A percentile compares a stretch with the other conserved stretches of the same genome.
Conservation (phyloP, 2,797 vertebrate species). For the Phoebastria nigripes region DNA sequence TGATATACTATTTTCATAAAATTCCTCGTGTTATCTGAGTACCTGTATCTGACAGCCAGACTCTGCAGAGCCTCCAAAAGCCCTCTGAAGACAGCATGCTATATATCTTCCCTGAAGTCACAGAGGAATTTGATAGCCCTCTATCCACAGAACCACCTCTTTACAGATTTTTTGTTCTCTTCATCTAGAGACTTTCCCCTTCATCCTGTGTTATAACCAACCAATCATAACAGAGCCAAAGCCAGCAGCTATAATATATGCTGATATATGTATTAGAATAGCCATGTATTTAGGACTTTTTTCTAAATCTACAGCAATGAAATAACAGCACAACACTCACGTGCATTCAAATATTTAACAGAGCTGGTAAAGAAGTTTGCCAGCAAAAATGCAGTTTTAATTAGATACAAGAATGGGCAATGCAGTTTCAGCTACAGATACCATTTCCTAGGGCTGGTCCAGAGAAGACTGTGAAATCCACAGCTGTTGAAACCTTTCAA, state of each 20-base stretch:
- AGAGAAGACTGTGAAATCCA: constrained; percentile 8
- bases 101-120: not conserved
- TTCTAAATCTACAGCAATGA: not conserved
- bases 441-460: not conserved
- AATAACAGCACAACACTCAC: not conserved
- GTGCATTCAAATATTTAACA: not conserved
- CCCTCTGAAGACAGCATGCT: not conserved
- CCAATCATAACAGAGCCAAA: not conserved
- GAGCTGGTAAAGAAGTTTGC: not conserved
- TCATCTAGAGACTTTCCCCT: not conserved
- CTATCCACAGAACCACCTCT: not conserved
- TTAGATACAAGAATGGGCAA: not conserved
- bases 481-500: not conserved
- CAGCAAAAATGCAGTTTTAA: constrained; percentile 10
- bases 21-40: not conserved
- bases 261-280: not conserved
- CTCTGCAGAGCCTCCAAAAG: not conserved
- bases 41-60: not conserved
- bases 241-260: not conserved
- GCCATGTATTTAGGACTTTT: not conserved
- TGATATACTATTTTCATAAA: not conserved
- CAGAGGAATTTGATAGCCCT: not conserved
- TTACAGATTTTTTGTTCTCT: not conserved
- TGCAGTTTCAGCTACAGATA: not conserved
- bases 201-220: not conserved